A percentile compares a stretch with the other conserved stretches of the same genome.
Conservation (phyloP, 2,888 invertebrate species). For the Drosophila ezoana region DNA sequence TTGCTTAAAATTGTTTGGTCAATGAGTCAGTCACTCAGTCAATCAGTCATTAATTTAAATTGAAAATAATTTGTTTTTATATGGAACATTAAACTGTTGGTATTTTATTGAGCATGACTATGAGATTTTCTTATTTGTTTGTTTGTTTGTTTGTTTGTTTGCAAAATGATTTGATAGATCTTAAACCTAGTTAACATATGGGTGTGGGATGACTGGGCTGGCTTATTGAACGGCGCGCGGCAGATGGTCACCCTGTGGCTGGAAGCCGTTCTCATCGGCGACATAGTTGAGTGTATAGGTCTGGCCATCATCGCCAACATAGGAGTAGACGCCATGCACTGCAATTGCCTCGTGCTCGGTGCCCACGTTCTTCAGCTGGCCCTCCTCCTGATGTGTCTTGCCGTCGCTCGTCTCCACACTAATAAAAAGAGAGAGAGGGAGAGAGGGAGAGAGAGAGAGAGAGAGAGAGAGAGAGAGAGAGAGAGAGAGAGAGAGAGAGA, state of each 20-base stretch:
- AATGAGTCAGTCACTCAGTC: neutral
- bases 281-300: constrained; percentile 86
- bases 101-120: constrained; percentile 14
- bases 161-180: constrained; percentile 13
- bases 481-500: constrained; percentile 9
- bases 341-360: constrained; percentile 88
- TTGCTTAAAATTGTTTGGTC: too few relatives aligned
- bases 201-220: neutral
- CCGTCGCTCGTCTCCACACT: constrained; percentile 89
- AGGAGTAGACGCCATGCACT: constrained; percentile 87
- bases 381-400: constrained; percentile 87
- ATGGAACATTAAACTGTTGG: constrained; percentile 6
- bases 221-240: constrained; percentile 75
- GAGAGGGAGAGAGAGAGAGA: constrained; percentile 5
- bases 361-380: constrained; percentile 87
- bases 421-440: constrained; percentile 16
- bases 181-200: constrained; percentile 76
- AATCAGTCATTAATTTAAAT: neutral
- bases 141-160: constrained; percentile 5
- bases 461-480: constrained; percentile 9
- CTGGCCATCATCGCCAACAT: constrained; percentile 87
- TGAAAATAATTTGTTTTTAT: neutral
- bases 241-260: constrained; percentile 84
- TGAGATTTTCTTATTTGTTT: neutral
- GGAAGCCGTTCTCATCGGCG: constrained; percentile 84